These are phyloP conservation scores for Anas bahamensis DNA, from an alignment of 2,797 vertebrate genomes.

Conservation along the genomic window DNA sequence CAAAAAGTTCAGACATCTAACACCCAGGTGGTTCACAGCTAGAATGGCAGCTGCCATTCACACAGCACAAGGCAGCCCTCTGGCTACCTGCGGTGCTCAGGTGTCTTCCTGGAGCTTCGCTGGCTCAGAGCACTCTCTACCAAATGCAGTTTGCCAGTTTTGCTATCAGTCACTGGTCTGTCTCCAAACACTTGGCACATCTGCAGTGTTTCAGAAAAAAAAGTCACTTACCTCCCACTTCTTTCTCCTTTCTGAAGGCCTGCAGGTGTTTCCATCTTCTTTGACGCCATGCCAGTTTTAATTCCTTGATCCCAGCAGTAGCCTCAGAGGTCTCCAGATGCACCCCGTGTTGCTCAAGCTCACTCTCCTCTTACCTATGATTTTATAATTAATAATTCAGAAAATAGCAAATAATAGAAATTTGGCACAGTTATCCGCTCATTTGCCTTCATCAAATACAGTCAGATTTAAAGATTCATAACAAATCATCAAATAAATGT, in stretches of 20 bases:
- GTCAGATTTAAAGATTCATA: not conserved
- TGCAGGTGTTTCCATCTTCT: not conserved
- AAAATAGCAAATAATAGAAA: slow-evolving; percentile 15
- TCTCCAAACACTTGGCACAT: not conserved
- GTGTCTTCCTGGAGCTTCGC: not conserved
- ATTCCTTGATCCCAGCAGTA: not conserved
- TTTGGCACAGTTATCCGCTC: not conserved
- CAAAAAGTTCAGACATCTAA: not conserved
- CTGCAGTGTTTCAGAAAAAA: not conserved
- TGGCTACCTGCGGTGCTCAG: not conserved
- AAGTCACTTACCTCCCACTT: not conserved
- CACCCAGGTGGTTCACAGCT: not conserved
- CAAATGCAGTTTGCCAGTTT: fast-evolving
- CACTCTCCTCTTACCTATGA: not conserved
- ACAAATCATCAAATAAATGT: not conserved
- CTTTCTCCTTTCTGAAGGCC: not conserved
- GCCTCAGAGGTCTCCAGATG: not conserved
- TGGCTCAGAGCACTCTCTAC: not conserved
- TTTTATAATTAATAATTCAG: not conserved
- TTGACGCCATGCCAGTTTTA: not conserved
- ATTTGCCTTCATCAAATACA: not conserved
- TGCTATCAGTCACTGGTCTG: not conserved
- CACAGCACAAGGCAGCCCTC: not conserved
- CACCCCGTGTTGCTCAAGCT: not conserved
- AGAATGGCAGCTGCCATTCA: not conserved